Percentiles rank a stretch among this genome's conserved stretches.
Conservation (phyloP, 2,888 invertebrate species). For the Cinara cedri region DNA sequence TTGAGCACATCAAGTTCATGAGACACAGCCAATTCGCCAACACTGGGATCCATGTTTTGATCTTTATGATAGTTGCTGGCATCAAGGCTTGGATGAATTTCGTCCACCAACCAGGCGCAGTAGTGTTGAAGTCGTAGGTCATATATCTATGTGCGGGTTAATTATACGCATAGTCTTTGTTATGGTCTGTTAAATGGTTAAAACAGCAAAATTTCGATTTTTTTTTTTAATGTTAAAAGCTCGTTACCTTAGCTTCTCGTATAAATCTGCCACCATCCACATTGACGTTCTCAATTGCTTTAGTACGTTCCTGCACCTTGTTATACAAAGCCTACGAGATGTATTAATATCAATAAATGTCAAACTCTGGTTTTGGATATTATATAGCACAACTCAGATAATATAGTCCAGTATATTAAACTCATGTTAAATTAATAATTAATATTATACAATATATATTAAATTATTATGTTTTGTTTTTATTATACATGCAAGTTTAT, state of each 20-base stretch:
- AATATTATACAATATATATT: slow-evolving; percentile 30
- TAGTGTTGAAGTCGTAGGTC: slow-evolving; percentile 84
- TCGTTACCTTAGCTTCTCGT: slow-evolving; percentile 94
- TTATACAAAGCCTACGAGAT: slow-evolving; percentile 84
- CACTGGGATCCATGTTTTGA: slow-evolving; percentile 61
- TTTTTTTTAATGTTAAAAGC: slow-evolving; percentile 56
- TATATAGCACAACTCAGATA: neutral
- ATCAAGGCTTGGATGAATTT: slow-evolving; percentile 81
- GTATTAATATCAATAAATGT: slow-evolving; percentile 54
- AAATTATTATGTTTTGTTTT: slow-evolving; percentile 30
- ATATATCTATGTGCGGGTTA: slow-evolving; percentile 72
- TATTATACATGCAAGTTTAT: slow-evolving; percentile 23
- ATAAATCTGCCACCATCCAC: slow-evolving; percentile 93
- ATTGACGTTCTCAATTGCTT: slow-evolving; percentile 94
- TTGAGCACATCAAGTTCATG: slow-evolving; percentile 82
- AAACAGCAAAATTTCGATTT: slow-evolving; percentile 49
- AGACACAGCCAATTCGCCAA: slow-evolving; percentile 75
- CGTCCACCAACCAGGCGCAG: slow-evolving; percentile 81
- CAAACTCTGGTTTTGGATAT: slow-evolving; percentile 1
- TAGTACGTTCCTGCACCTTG: slow-evolving; percentile 89
- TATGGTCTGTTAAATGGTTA: slow-evolving; percentile 57
- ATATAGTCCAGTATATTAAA: slow-evolving; percentile 13
- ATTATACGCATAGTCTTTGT: slow-evolving; percentile 56
- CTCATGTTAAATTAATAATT: slow-evolving; percentile 35
- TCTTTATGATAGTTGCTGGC: slow-evolving; percentile 63